phyloP scores from a whole-genome alignment of 2,113 vertebrate genomes.

The Dipodomys ordii region DNA sequence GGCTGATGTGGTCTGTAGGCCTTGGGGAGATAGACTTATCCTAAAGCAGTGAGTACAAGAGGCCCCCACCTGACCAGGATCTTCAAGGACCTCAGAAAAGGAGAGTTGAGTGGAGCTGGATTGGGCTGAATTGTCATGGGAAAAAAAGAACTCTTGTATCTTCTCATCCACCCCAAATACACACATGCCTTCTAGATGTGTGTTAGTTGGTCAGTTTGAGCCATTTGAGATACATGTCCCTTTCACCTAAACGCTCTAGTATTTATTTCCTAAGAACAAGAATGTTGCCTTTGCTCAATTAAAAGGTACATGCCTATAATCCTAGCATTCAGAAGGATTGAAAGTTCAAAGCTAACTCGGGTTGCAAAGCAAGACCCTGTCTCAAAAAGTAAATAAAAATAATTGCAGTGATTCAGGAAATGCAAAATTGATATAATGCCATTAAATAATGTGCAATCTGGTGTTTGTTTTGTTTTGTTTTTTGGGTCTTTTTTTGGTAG shows the following conservation, averaged over 20 bases:
- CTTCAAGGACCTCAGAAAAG: not conserved
- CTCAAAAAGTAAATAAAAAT: not conserved
- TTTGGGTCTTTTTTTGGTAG: too few species aligned
- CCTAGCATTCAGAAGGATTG: not conserved
- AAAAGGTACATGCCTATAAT: not conserved
- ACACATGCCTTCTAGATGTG: not conserved
- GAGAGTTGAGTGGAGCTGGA: not conserved
- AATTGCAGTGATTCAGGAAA: slow-evolving; percentile 29
- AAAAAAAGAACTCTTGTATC: not conserved
- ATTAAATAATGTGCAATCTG: not conserved
- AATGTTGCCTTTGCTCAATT: not conserved
- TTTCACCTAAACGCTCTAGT: slow-evolving; percentile 21
- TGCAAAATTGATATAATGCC: not conserved
- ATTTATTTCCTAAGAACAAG: slow-evolving; percentile 41
- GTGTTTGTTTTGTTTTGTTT: slow-evolving; percentile 42
- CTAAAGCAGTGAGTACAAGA: not conserved
- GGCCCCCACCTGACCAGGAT: not conserved
- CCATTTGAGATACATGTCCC: not conserved
- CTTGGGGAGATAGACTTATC: not conserved
- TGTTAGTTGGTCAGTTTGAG: not conserved
- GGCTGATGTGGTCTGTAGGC: not conserved
- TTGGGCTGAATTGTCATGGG: not conserved
- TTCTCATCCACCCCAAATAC: not conserved
- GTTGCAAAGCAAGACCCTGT: not conserved
- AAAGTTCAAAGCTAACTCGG: not conserved